These are phyloP conservation scores for Aegypius monachus DNA, from an alignment of 2,113 vertebrate genomes.

Conservation along the genomic window DNA sequence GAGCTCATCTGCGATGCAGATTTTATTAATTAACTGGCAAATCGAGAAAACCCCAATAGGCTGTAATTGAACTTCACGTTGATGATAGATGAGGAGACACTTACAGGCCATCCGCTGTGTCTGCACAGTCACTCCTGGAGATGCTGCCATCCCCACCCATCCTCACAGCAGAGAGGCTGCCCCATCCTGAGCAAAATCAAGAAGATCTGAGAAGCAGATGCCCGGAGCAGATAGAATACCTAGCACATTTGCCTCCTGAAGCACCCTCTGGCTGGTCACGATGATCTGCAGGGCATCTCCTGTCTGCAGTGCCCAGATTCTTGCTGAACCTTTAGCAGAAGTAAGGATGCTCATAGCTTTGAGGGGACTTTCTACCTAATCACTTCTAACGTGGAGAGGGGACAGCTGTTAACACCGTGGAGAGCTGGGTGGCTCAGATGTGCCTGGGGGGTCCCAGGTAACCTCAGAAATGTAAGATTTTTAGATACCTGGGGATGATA, in stretches of 20 bases:
- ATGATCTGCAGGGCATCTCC: neutral
- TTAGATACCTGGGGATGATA: neutral
- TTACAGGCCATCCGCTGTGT: slow-evolving; percentile 8
- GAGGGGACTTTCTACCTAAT: neutral
- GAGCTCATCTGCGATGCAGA: slow-evolving; percentile 63
- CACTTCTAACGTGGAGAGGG: neutral
- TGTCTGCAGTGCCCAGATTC: neutral
- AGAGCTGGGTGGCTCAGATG: neutral
- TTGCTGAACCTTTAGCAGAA: neutral
- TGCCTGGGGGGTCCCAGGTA: fast-evolving
- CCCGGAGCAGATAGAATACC: neutral
- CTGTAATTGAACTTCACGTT: slow-evolving; percentile 52
- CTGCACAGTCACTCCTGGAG: neutral
- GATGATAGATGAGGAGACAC: slow-evolving; percentile 59
- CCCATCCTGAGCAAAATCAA: neutral
- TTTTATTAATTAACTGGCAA: slow-evolving; percentile 72
- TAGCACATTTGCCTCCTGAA: neutral
- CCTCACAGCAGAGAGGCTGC: neutral
- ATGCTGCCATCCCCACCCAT: neutral
- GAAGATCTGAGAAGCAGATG: neutral
- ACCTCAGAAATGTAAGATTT: neutral
- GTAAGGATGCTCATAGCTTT: neutral
- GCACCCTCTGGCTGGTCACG: neutral
- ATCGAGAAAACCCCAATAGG: slow-evolving; percentile 63
- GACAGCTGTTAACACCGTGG: neutral